phyloP scores from a whole-genome alignment of 37 sponge, comb jelly and placozoan genomes.

The Axinella damicornis region DNA sequence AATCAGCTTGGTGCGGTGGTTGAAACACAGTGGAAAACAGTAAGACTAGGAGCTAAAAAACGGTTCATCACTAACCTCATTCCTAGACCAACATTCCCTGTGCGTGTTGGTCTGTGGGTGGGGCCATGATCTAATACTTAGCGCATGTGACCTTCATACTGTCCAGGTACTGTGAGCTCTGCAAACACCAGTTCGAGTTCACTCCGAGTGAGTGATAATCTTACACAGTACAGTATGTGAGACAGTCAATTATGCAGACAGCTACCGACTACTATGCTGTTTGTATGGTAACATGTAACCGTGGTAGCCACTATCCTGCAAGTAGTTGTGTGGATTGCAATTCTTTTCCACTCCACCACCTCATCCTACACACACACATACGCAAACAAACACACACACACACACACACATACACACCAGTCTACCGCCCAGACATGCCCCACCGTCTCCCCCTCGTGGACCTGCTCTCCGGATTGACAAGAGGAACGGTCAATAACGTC shows the following conservation, averaged over 20 bases:
- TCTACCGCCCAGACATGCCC: slow-evolving; percentile 91
- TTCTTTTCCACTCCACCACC: background rate
- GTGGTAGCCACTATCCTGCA: too few species aligned
- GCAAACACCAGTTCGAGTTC: slow-evolving; percentile 89
- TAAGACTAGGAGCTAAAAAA: slow-evolving; percentile 23
- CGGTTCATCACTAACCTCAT: too few species aligned
- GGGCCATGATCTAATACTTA: too few species aligned
- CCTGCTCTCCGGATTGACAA: slow-evolving; percentile 58
- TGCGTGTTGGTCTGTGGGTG: too few species aligned
- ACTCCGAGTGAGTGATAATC: slow-evolving; percentile 73
- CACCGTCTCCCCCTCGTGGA: slow-evolving; percentile 63
- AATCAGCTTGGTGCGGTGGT: slow-evolving; percentile 86
- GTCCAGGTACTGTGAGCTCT: slow-evolving; percentile 91
- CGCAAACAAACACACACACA: too few species aligned
- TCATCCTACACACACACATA: too few species aligned
- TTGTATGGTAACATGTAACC: too few species aligned
- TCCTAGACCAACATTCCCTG: too few species aligned
- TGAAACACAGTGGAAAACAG: slow-evolving; percentile 93
- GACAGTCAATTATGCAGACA: too few species aligned
- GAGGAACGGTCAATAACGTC: slow-evolving; percentile 26
- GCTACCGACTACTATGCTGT: too few species aligned
- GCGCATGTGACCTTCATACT: background rate
- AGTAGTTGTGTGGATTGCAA: background rate
- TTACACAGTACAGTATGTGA: too few species aligned
- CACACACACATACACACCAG: slow-evolving; percentile 26